A percentile compares a stretch with the other conserved stretches of the same genome.
phyloP scores from a whole-genome alignment of 2,113 vertebrate species.

The Larimichthys crocea region DNA sequence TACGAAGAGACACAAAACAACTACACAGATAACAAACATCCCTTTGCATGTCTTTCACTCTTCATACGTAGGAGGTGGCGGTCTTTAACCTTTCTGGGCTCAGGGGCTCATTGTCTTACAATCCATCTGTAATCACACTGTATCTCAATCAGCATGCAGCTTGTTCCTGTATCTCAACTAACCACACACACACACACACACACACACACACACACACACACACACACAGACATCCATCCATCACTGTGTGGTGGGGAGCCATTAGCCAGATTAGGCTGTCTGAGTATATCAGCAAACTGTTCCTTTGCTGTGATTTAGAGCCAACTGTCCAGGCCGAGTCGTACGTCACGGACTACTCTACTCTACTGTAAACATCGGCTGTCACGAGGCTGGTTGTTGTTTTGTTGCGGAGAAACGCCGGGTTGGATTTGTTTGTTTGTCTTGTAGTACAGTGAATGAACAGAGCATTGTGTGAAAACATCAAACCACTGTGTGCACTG shows the following conservation, averaged over 20 bases:
- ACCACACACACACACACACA: not conserved
- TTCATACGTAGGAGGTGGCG: not conserved
- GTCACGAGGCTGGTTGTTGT: slow-evolving; percentile 25
- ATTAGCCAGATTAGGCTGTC: slow-evolving; percentile 77
- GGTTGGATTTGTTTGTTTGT: not conserved
- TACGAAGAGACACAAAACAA: not conserved
- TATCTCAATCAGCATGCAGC: slow-evolving; percentile 52
- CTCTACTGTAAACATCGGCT: slow-evolving; percentile 23
- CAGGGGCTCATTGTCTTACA: not conserved
- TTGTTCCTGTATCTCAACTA: slow-evolving; percentile 1
- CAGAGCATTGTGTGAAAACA: not conserved
- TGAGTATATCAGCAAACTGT: slow-evolving; percentile 55
- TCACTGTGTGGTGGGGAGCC: slow-evolving; percentile 46
- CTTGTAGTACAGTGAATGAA: not conserved
- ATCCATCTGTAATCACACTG: not conserved
- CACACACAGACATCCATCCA: slow-evolving; percentile 27
- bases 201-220: not conserved
- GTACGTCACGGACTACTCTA: slow-evolving; percentile 30
- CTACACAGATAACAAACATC: not conserved
- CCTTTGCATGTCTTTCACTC: not conserved
- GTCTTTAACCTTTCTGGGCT: not conserved
- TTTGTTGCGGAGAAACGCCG: not conserved
- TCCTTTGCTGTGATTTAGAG: slow-evolving; percentile 55
- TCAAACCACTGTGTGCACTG: not conserved
- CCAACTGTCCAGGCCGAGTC: not conserved